Evolutionary conservation across 2,113 vertebrate genomes (phyloP).

Genomic region (Notechis scutatus): DNA sequence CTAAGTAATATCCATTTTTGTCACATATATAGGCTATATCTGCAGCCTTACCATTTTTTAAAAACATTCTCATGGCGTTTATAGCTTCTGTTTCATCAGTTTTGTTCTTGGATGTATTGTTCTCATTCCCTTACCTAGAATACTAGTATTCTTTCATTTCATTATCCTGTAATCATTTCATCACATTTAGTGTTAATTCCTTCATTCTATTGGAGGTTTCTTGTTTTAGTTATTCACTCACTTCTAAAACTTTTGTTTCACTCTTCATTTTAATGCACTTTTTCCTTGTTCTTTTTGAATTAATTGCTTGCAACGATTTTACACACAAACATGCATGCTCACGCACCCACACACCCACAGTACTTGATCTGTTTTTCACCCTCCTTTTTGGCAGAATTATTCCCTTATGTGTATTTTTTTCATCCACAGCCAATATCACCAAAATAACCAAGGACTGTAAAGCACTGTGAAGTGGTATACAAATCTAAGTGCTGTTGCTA

Average conservation of each 20-base stretch:
- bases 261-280: background rate
- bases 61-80: background rate
- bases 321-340: background rate
- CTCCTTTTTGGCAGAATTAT: background rate
- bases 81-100: background rate
- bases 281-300: background rate
- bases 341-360: fast-evolving
- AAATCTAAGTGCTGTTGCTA: too few relatives aligned
- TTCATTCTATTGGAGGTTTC: background rate
- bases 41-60: background rate
- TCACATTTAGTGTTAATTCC: background rate
- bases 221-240: background rate
- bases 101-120: background rate
- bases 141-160: background rate
- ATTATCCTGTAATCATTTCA: background rate
- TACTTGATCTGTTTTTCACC: background rate
- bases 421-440: background rate
- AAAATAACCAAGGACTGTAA: background rate
- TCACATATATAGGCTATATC: background rate
- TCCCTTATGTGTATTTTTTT: background rate
- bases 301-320: background rate
- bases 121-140: background rate
- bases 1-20: background rate
- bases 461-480: too few relatives aligned
- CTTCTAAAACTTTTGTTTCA: background rate